Evolutionary conservation across 2,888 invertebrate genomes (phyloP).

Genomic region (Tachystola acroxantha): DNA sequence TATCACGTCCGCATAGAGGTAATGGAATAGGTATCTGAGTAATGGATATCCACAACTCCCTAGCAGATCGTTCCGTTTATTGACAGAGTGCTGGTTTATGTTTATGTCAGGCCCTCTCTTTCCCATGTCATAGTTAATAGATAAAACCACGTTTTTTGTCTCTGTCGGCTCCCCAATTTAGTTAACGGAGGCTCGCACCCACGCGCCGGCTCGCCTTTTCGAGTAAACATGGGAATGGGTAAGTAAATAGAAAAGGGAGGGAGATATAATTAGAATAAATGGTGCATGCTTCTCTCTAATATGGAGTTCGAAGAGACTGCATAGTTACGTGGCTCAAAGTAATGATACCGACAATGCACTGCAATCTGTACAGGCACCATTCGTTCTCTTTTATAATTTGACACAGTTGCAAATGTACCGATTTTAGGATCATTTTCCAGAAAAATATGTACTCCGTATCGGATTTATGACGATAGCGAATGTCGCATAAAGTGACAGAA

Average conservation of each 20-base stretch:
- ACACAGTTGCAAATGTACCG: too few relatives aligned
- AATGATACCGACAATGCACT: too few relatives aligned
- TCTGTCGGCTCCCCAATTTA: constrained; percentile 69
- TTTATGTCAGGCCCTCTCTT: constrained; percentile 40
- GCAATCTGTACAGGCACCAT: too few relatives aligned
- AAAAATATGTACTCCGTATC: too few relatives aligned
- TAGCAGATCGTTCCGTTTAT: constrained; percentile 50
- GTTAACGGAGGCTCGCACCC: constrained; percentile 56
- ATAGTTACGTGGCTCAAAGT: too few relatives aligned
- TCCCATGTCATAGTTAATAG: constrained; percentile 33
- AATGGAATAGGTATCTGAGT: constrained; percentile 25
- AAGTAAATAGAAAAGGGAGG: constrained; percentile 68
- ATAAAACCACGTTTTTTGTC: constrained; percentile 52
- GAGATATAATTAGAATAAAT: constrained; percentile 74
- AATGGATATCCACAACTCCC: constrained; percentile 59
- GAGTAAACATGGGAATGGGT: constrained; percentile 70
- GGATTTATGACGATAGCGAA: too few relatives aligned
- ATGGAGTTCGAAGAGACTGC: too few relatives aligned
- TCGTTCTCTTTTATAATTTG: too few relatives aligned
- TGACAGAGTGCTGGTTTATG: constrained; percentile 53
- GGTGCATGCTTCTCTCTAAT: too few relatives aligned
- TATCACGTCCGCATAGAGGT: constrained; percentile 40
- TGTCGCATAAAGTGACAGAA: not conserved
- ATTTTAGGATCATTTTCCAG: too few relatives aligned
- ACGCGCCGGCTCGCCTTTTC: constrained; percentile 68